Base-by-base conservation (phyloP, 2,113 vertebrate species). In the Azemiops feae region DNA sequence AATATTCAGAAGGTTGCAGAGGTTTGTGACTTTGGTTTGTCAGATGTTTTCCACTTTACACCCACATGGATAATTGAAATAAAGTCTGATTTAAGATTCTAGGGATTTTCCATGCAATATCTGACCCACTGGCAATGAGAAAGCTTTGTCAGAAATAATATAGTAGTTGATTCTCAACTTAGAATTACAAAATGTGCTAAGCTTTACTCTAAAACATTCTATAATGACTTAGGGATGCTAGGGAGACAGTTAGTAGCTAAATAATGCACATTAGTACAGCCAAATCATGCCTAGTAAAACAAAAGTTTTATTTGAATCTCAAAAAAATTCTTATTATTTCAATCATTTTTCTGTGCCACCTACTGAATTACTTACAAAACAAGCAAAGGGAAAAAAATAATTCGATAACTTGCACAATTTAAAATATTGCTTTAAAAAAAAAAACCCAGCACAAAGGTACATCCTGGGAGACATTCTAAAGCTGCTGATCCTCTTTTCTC, bases 401-500 rank as follows among this genome's bases (percentile, higher is more conserved):
- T 74, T 9, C 45, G 86, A 74, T 74, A 69, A 20, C 34, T 54
- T 89, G 45, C 50, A 54, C 86, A 53, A 69, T 45, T 50, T 74
- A 60, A 92, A 52, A 81, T 54, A 89, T 55, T 23, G 22, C 47
- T 74, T 57, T 88, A 92, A 0, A 0, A 93, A 58, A 23, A 30
- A 6, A n/a, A 5, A 0, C 0, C 12, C 27, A 60, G 5, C 55
- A 39, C 30, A 39, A 94, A 0, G 87, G 92, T 93, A 93, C 64
- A 43, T 87, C 88, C 18, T 87, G 92, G 64, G 91, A 74, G 95
- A 64, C 90, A 54, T 87, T 92, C 85, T 58, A 91, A 39, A 53
- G 50, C 34, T 27, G 58, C 57, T 94, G 89, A 18, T 74, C 47
- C 93, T 91, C 91, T 50, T 89, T 89, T 91, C 92, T 88, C 92